phyloP scores from a whole-genome alignment of 2,888 invertebrate genomes.

The Chymomyza caudatula region DNA sequence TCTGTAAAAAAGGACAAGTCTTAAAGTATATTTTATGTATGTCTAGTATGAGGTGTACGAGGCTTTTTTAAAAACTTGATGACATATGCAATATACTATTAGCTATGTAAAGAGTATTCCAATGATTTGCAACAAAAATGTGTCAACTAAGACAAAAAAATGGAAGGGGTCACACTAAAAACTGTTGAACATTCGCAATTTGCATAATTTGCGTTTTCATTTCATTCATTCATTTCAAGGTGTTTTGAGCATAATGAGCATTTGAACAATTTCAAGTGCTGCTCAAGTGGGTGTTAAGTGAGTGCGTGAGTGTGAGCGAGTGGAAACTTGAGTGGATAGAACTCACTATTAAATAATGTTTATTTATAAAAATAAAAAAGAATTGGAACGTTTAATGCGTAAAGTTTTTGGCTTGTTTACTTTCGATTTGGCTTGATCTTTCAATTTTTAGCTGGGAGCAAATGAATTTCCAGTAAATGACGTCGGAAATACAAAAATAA shows the following conservation, averaged over 20 bases:
- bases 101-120: neutral
- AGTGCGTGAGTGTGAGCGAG: neutral
- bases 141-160: neutral
- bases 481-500: conserved; percentile 45
- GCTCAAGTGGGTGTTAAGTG: neutral
- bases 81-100: neutral
- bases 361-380: neutral
- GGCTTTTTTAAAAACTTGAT: too few relatives aligned
- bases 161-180: neutral
- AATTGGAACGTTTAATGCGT: conserved; percentile 20
- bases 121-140: neutral
- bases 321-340: neutral
- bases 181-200: neutral
- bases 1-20: neutral
- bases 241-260: neutral
- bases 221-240: neutral
- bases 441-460: conserved; percentile 15
- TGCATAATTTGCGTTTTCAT: neutral
- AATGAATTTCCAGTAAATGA: conserved; percentile 59
- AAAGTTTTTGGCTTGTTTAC: conserved; percentile 25
- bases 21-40: neutral
- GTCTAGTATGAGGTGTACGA: too few relatives aligned
- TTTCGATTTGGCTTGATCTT: conserved; percentile 2
- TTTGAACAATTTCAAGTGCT: neutral
- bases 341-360: neutral